Evolutionary conservation across 2,113 vertebrate species (phyloP).

Genomic region (Sceloporus undulatus): DNA sequence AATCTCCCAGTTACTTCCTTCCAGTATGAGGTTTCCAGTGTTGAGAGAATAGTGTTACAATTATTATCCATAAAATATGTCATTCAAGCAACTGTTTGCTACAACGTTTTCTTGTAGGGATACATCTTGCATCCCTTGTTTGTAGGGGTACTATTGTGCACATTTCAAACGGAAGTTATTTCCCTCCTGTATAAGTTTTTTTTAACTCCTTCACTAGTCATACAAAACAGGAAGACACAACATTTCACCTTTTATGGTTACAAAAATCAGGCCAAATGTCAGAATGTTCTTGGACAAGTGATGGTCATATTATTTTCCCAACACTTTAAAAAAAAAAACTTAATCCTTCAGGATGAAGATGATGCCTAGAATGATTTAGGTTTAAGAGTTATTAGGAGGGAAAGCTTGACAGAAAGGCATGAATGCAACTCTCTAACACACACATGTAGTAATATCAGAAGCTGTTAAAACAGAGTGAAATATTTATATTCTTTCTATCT

Average conservation of each 20-base stretch:
- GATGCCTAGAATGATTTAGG: constrained; percentile 63
- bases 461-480: neutral
- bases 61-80: constrained; percentile 11
- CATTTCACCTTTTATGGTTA: constrained; percentile 80
- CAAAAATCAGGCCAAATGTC: constrained; percentile 73
- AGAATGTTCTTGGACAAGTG: constrained; percentile 78
- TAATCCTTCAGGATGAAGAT: constrained; percentile 66
- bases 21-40: constrained; percentile 18
- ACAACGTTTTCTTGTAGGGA: constrained; percentile 29
- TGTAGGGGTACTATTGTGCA: constrained; percentile 63
- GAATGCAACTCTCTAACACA: neutral
- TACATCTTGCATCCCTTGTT: constrained; percentile 35
- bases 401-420: constrained; percentile 59
- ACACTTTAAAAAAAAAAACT: constrained; percentile 59
- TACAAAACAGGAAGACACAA: constrained; percentile 80
- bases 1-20: constrained; percentile 30
- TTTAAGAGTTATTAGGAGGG: constrained; percentile 67
- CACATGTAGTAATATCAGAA: neutral
- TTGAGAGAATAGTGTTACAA: constrained; percentile 31
- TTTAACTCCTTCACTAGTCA: constrained; percentile 74
- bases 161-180: constrained; percentile 78
- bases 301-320: constrained; percentile 69
- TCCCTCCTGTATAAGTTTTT: constrained; percentile 81
- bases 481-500: neutral
- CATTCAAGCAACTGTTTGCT: constrained; percentile 10